These are phyloP conservation scores for Dysmachus trigonus DNA, from an alignment of 2,888 invertebrate species.

Conservation along the genomic window DNA sequence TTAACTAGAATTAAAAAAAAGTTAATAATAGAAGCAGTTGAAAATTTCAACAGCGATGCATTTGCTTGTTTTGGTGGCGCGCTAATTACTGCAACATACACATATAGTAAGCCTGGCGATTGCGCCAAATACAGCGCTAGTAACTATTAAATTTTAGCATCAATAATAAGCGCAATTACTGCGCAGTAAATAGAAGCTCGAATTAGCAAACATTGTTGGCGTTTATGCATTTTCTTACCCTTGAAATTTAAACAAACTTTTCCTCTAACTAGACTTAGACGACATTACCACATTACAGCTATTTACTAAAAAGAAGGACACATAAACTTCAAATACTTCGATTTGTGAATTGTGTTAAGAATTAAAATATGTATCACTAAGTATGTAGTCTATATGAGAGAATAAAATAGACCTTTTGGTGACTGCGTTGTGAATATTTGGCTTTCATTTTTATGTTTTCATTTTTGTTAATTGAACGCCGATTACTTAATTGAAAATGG, in stretches of 20 bases:
- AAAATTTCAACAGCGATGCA: neutral
- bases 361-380: neutral
- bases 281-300: neutral
- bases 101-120: neutral
- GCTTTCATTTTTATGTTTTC: neutral
- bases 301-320: constrained; percentile 33
- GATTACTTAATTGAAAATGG: neutral
- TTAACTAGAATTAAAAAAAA: neutral
- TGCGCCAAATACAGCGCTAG: neutral
- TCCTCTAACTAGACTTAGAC: constrained; percentile 36
- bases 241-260: neutral
- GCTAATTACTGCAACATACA: neutral
- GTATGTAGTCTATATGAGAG: neutral
- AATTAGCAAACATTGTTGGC: neutral
- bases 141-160: neutral
- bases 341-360: neutral
- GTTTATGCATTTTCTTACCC: constrained; percentile 20
- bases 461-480: neutral
- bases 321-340: neutral
- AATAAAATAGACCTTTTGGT: neutral
- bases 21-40: neutral
- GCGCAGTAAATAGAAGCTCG: neutral
- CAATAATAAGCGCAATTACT: neutral
- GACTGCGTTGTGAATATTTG: neutral
- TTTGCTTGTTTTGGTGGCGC: neutral